phyloP scores from a whole-genome alignment of 2,113 vertebrate species.

The Spermophilus dauricus region DNA sequence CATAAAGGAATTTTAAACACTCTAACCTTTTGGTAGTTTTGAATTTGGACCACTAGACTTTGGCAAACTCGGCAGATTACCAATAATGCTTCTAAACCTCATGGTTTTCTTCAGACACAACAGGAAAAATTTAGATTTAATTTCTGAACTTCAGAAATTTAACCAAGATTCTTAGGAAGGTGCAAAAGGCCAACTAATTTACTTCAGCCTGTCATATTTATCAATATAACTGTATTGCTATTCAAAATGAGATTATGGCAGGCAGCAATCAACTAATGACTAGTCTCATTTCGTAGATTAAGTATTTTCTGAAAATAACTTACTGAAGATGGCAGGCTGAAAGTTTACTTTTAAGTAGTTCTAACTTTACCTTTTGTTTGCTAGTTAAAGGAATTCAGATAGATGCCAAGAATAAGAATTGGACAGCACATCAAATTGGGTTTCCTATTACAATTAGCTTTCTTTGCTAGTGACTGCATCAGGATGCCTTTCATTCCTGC shows the following conservation, averaged over 20 bases:
- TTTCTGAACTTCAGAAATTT: constrained; percentile 22
- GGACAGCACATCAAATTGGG: neutral
- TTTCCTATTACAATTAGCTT: constrained; percentile 10
- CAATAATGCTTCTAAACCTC: constrained; percentile 35
- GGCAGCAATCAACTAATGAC: neutral
- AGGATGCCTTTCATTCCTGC: constrained; percentile 14
- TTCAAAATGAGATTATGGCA: constrained; percentile 37
- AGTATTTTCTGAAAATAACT: constrained; percentile 16
- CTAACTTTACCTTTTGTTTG: neutral
- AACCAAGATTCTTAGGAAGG: constrained; percentile 37
- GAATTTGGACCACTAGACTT: constrained; percentile 63
- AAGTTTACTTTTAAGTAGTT: constrained; percentile 26
- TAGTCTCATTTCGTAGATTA: constrained; percentile 33
- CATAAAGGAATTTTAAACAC: constrained; percentile 67
- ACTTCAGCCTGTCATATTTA: constrained; percentile 9
- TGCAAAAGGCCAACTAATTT: constrained; percentile 40
- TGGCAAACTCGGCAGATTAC: constrained; percentile 38
- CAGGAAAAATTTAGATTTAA: neutral
- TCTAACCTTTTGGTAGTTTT: constrained; percentile 60
- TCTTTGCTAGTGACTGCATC: neutral
- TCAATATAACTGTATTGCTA: neutral
- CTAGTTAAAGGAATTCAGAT: neutral
- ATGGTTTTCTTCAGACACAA: constrained; percentile 61
- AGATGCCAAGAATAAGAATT: neutral
- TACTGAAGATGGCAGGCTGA: neutral